A percentile compares a stretch with the other conserved stretches of the same genome.
phyloP scores from a whole-genome alignment of 2,888 invertebrate genomes.

The Unio pictorum region DNA sequence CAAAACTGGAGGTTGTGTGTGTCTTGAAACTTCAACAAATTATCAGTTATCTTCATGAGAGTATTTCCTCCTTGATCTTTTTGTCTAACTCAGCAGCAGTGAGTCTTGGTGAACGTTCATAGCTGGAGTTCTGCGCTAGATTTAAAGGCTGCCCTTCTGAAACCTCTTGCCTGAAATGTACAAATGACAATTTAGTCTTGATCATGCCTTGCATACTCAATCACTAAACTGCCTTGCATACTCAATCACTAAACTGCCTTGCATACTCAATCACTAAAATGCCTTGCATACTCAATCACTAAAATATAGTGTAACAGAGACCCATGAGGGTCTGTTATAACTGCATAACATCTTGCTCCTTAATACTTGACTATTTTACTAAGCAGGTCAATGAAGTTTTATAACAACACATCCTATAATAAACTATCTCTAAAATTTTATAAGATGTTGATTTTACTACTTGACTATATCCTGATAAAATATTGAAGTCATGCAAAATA shows the following conservation, averaged over 20 bases:
- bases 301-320: background rate
- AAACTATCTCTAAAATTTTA: too few relatives aligned
- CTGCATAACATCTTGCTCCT: conserved; percentile 13
- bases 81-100: conserved; percentile 10
- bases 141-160: conserved; percentile 35
- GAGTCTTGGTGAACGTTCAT: conserved; percentile 4
- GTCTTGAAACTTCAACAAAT: too few relatives aligned
- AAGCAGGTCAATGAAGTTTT: too few relatives aligned
- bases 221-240: too few relatives aligned
- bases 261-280: background rate
- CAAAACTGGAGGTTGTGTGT: too few relatives aligned
- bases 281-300: background rate
- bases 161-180: conserved; percentile 18
- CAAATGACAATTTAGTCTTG: background rate
- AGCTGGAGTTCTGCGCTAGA: conserved; percentile 18
- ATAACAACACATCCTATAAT: too few relatives aligned
- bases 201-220: background rate
- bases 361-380: conserved; percentile 10
- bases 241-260: too few relatives aligned
- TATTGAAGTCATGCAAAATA: too few relatives aligned
- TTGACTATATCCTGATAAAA: too few relatives aligned
- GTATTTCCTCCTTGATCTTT: conserved; percentile 43
- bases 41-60: conserved; percentile 9
- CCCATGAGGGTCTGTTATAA: background rate
- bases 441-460: too few relatives aligned